These are phyloP conservation scores for Calliopsis andreniformis DNA, from an alignment of 1,140 invertebrate genomes.

Conservation along the genomic window DNA sequence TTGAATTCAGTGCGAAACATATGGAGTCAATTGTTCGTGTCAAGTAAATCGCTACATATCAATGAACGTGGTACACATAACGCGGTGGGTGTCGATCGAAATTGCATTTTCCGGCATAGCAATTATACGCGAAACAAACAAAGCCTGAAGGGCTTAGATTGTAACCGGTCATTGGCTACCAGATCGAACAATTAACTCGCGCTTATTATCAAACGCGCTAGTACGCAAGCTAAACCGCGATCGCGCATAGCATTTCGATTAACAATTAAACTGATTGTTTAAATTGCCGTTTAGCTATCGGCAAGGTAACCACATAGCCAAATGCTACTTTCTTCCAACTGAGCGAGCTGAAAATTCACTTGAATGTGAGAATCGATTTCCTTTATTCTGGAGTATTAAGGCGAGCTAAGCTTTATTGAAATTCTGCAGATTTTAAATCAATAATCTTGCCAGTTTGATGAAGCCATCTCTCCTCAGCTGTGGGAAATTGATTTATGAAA, in stretches of 20 bases:
- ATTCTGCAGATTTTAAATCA: no score
- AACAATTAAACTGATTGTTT: constrained; percentile 9
- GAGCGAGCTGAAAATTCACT: no score
- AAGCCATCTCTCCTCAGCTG: no score
- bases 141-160: constrained; percentile 17
- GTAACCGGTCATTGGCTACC: background rate
- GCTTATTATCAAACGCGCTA: constrained; percentile 20
- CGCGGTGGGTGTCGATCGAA: constrained; percentile 3
- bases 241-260: background rate
- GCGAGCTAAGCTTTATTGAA: no score
- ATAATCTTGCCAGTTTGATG: no score
- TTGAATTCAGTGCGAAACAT: no score
- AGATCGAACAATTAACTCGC: constrained; percentile 39
- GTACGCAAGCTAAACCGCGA: background rate
- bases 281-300: background rate
- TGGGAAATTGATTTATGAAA: no score
- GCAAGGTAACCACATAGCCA: background rate
- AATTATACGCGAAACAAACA: constrained; percentile 13
- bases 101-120: constrained; percentile 23
- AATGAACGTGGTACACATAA: background rate
- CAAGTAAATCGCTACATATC: constrained; percentile 7
- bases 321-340: no score
- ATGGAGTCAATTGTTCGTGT: background rate
- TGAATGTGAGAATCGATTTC: no score
- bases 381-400: no score